These are phyloP conservation scores for Amiota communis DNA, from an alignment of 2,888 invertebrate genomes.

Conservation along the genomic window DNA sequence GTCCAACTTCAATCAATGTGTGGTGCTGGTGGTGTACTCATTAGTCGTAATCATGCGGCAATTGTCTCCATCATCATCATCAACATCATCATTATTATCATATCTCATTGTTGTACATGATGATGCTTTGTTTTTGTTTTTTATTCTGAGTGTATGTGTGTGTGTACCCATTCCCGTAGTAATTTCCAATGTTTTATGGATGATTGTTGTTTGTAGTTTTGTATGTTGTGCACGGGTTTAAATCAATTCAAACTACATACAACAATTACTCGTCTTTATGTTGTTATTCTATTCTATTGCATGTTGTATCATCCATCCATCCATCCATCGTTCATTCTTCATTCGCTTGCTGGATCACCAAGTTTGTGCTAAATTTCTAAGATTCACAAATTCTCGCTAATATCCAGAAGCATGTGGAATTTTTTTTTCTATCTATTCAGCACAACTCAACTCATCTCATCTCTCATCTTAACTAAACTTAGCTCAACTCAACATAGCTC, in stretches of 20 bases:
- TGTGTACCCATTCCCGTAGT: slow-evolving; percentile 28
- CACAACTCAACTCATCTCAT: neutral
- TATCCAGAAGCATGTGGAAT: slow-evolving; percentile 24
- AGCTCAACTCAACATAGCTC: neutral
- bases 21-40: slow-evolving; percentile 40
- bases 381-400: slow-evolving; percentile 25
- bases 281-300: neutral
- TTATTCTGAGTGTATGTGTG: too few relatives aligned
- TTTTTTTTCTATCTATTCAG: neutral
- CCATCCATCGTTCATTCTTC: too few relatives aligned
- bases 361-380: slow-evolving; percentile 25
- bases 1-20: slow-evolving; percentile 42
- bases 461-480: neutral
- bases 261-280: neutral
- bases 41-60: slow-evolving; percentile 61
- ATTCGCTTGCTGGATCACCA: neutral
- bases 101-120: neutral
- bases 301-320: neutral
- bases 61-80: slow-evolving; percentile 62
- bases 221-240: neutral
- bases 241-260: slow-evolving; percentile 16
- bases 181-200: slow-evolving; percentile 37
- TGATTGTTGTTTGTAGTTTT: neutral
- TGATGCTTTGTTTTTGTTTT: slow-evolving; percentile 36
- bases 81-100: slow-evolving; percentile 21